Percentiles rank a stretch among this genome's conserved stretches.
These are phyloP conservation scores for Palythoa grandis DNA, from an alignment of 92 coral and sea anemone species.

Conservation along the genomic window DNA sequence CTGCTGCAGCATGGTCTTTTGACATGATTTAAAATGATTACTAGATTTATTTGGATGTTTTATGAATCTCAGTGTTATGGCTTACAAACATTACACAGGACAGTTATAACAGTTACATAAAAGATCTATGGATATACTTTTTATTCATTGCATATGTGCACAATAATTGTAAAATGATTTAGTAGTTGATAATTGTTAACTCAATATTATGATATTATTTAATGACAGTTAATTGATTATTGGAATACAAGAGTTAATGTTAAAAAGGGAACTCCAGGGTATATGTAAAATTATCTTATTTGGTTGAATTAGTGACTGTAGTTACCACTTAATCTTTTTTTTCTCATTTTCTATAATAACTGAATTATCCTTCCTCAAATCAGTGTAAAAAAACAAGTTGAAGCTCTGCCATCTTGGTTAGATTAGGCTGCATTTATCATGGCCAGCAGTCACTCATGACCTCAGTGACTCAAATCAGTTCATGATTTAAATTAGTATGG, in stretches of 20 bases:
- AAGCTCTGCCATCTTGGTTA: slow-evolving; percentile 1
- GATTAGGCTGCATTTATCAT: background rate
- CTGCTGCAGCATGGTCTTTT: slow-evolving; percentile 54
- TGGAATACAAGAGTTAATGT: slow-evolving; percentile 18
- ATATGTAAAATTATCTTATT: background rate
- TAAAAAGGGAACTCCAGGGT: background rate
- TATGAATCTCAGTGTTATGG: background rate
- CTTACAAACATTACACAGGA: background rate
- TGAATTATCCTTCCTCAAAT: background rate
- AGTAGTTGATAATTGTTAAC: slow-evolving; percentile 1
- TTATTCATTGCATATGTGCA: slow-evolving; percentile 12
- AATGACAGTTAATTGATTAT: slow-evolving; percentile 9
- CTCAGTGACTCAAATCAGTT: background rate
- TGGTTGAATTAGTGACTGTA: background rate
- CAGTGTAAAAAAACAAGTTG: background rate
- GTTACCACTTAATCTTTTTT: background rate
- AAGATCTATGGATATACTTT: slow-evolving; percentile 4
- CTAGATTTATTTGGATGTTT: background rate
- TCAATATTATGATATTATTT: slow-evolving; percentile 1
- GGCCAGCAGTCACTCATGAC: background rate
- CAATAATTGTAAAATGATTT: background rate
- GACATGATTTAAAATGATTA: slow-evolving; percentile 32
- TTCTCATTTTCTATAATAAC: background rate
- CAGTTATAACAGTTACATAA: too few relatives aligned
- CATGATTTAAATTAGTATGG: background rate